Conservation (phyloP, 2,888 invertebrate species). For the Crocallis elinguaria region DNA sequence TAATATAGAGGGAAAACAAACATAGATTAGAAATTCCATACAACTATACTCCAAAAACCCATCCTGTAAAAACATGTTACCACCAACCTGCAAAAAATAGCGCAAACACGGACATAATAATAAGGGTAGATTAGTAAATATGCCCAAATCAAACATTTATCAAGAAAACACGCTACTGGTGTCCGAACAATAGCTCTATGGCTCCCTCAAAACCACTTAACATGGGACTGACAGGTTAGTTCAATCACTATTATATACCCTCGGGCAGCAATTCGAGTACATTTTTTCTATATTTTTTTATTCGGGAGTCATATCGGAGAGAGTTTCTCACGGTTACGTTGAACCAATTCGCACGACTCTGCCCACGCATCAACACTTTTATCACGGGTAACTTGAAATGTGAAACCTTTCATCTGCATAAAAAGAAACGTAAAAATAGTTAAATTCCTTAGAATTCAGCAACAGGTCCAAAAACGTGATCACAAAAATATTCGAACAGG, state of each 20-base stretch:
- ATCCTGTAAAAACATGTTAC: constrained; percentile 63
- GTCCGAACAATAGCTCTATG: constrained; percentile 72
- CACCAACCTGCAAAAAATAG: constrained; percentile 59
- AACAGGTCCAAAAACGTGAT: too few relatives aligned
- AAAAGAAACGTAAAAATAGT: too few relatives aligned
- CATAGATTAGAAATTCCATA: not conserved
- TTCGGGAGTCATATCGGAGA: constrained; percentile 62
- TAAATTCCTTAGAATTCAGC: too few relatives aligned
- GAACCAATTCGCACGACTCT: constrained; percentile 50
- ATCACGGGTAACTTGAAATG: not conserved
- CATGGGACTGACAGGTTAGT: constrained; percentile 85
- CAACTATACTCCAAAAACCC: constrained; percentile 1
- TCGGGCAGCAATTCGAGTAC: constrained; percentile 75
- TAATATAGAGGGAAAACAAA: constrained; percentile 7
- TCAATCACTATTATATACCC: constrained; percentile 81
- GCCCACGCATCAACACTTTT: constrained; percentile 26
- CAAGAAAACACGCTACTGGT: constrained; percentile 82
- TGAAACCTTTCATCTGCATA: too few relatives aligned
- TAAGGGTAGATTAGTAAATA: constrained; percentile 72
- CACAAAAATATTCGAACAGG: too few relatives aligned
- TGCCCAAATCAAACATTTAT: constrained; percentile 80
- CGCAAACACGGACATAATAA: constrained; percentile 65
- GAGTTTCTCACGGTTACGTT: constrained; percentile 72
- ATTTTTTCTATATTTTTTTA: constrained; percentile 70
- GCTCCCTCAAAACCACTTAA: constrained; percentile 82